Evolutionary conservation across 2,888 invertebrate genomes (phyloP), one percentile per base, ranked within the genome.

Genomic region (Drosophila anomalata): DNA sequence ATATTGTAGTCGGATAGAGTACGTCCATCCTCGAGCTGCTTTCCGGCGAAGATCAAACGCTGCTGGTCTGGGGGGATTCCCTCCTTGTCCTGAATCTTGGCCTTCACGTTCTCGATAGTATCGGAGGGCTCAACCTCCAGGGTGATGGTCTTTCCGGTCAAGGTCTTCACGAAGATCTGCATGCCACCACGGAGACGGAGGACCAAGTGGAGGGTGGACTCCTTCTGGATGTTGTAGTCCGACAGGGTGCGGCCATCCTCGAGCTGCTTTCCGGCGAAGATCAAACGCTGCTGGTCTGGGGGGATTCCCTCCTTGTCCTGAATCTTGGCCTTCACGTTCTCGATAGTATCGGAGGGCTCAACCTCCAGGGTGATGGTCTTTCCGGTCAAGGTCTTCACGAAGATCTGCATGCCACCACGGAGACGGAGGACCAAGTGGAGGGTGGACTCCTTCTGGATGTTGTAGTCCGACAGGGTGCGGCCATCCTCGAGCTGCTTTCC

Each of bases 221-320:
- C 79, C 62, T 79, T 79, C 3, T 79, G 79, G 7, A 79, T 80
- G 1, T 79, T 79, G 14, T 79, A 79, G 1, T 79, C 79, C 0
- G 81, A 80, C 0, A 79, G 12, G 0, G 79, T 79, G 2, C 79
- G 79, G 3, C 81, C 79, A 44, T 79, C 79, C 0, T 79, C 79
- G 1, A 79, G 8, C n/a, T 79, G 79, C 33, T 79, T 79, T 2
- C 79, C 79, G 0, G 79, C 79, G 3, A 79, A 79, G 36, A 79
- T 79, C 1, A 79, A 14, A 55, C 79, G 79, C 73, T 79, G 79
- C 39, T 79, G 79, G n/a, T 80, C 79, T 70, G 79, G 79, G 1
- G 79, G 79, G 1, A 79, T 79, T 8, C 79, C 79, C 41, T 79
- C 79, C 67, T 79, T 79, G 29, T 79, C 79, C 1, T 80, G 79